A percentile compares a stretch with the other conserved stretches of the same genome.
These are phyloP conservation scores for Lasioglossum vierecki DNA, from an alignment of 2,888 invertebrate genomes.

Conservation along the genomic window DNA sequence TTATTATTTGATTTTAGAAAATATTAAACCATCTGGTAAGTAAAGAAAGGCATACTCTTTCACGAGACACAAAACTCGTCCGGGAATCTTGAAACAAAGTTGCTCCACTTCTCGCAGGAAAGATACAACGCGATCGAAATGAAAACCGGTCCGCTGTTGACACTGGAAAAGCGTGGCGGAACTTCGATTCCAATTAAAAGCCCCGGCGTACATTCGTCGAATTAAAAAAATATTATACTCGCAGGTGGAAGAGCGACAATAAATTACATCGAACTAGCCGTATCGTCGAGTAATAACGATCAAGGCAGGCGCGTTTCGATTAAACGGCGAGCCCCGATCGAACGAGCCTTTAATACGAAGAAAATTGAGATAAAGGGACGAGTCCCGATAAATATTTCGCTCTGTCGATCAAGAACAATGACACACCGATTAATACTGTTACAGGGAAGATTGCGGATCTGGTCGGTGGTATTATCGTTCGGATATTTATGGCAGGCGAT, in stretches of 20 bases:
- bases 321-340: not conserved
- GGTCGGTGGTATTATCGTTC: constrained; percentile 1
- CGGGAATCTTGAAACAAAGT: not conserved
- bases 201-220: not conserved
- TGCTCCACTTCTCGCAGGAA: not conserved
- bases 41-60: not conserved
- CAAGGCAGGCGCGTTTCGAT: not conserved
- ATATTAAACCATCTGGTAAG: not conserved
- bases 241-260: not conserved
- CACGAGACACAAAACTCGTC: not conserved
- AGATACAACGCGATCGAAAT: not conserved
- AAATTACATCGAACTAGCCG: constrained; percentile 10
- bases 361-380: constrained; percentile 10
- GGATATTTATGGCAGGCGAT: constrained; percentile 57
- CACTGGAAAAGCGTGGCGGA: not conserved
- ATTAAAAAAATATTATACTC: not conserved
- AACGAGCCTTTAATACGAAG: not conserved
- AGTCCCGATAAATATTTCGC: constrained; percentile 5
- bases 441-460: constrained; percentile 20
- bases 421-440: constrained; percentile 2
- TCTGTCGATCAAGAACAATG: not conserved
- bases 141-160: not conserved
- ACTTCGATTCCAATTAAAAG: constrained; percentile 4
- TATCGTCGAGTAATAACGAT: not conserved
- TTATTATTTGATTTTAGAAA: not conserved